These are phyloP conservation scores for Pterocles orientalis DNA, from an alignment of 2,113 vertebrate species.

Conservation along the genomic window DNA sequence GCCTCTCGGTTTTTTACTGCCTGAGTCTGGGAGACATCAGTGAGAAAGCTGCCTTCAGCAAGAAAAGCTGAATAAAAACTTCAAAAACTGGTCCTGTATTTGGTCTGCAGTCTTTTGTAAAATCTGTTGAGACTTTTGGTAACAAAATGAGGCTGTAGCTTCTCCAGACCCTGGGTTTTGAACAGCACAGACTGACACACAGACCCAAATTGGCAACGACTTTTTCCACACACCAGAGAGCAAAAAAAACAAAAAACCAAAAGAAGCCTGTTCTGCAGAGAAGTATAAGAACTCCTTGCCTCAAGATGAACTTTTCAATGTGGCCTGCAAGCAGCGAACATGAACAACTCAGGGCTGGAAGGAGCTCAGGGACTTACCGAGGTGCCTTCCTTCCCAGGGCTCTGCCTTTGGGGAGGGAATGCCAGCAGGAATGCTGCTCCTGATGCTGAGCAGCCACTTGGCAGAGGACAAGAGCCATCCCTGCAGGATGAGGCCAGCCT, in stretches of 20 bases:
- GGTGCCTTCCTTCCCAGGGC: not conserved
- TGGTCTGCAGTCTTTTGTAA: not conserved
- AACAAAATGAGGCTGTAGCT: not conserved
- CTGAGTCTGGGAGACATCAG: not conserved
- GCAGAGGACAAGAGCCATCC: not conserved
- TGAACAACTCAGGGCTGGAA: not conserved
- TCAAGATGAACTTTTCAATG: not conserved
- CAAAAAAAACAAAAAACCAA: not conserved
- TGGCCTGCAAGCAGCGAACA: not conserved
- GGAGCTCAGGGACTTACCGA: not conserved
- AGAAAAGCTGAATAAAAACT: conserved; percentile 1
- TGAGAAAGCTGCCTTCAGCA: not conserved
- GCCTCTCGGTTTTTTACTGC: not conserved
- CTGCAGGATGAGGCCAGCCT: not conserved
- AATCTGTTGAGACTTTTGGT: not conserved
- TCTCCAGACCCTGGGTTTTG: not conserved
- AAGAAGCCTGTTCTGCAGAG: not conserved
- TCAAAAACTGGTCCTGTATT: not conserved
- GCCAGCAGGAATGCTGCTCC: not conserved
- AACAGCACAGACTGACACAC: not conserved
- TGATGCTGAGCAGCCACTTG: not conserved
- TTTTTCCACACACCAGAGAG: not conserved
- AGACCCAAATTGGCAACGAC: not conserved
- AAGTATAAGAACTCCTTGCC: not conserved
- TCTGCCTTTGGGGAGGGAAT: not conserved